A percentile compares a stretch with the other conserved stretches of the same genome.
Evolutionary conservation across 2,797 vertebrate genomes (phyloP).

Genomic region (Chiroxiphia lanceolata): DNA sequence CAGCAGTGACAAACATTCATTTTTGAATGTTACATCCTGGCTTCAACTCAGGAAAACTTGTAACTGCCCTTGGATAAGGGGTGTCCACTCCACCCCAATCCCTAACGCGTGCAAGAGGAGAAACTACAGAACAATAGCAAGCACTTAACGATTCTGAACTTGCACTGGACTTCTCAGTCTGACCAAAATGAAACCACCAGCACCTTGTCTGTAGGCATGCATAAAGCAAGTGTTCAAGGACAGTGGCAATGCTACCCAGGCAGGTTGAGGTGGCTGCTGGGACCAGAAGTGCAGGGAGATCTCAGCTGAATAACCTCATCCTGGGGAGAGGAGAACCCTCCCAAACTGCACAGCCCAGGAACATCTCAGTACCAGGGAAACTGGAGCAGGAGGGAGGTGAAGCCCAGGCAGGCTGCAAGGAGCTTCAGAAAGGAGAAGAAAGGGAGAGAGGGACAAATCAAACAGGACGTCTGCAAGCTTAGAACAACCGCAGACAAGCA

Average conservation of each 20-base stretch:
- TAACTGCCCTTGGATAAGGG: not conserved
- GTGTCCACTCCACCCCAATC: no score
- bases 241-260: rapidly evolving
- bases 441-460: not conserved
- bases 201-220: not conserved
- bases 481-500: not conserved
- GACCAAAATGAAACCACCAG: not conserved
- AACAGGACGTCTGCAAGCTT: not conserved
- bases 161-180: not conserved
- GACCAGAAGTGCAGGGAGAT: not conserved
- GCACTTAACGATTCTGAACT: not conserved
- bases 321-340: not conserved
- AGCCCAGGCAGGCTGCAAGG: not conserved
- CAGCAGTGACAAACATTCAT: not conserved
- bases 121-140: not conserved
- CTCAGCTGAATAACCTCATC: not conserved
- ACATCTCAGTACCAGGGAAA: not conserved
- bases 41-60: not conserved
- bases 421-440: not conserved
- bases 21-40: not conserved
- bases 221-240: not conserved
- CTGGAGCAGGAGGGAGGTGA: not conserved
- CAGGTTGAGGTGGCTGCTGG: not conserved
- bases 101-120: rapidly evolving
- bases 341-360: not conserved